Base-by-base conservation (phyloP, 2,888 invertebrate species). In the Lasius platythorax region DNA sequence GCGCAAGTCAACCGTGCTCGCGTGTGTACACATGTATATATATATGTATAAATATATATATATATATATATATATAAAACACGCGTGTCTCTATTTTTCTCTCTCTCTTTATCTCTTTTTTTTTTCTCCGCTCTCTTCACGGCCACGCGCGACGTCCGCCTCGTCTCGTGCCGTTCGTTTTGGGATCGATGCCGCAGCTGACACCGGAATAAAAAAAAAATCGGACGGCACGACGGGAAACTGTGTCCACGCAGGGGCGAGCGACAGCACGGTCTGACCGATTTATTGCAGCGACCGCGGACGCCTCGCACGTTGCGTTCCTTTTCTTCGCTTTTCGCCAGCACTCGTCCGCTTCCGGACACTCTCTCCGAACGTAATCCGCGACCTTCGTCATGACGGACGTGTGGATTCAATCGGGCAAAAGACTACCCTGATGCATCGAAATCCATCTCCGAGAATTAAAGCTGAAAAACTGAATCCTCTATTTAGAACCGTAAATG, bases 111-210 rank as follows among this genome's bases (percentile, higher is more conserved):
- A 58, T 37, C 50, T 56, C 58, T 37, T 67, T 37, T 15, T 23
- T 75, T 66, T 74, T 63, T 15, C 50, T 64, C n/a, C 11, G 50
- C 30, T 30, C 75, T 73, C 58, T 58, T 78, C 61, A 74, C 43
- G 81, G 61, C 74, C 81, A 81, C 50, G 37, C 58, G 81, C 81
- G 75, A 64, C 75, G 40, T 43, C 82, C 67, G 68, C 82, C 81
- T 66, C 67, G 76, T 85, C 67, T 66, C 84, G 68, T 67, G 64
- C 78, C 88, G 70, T 89, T 87, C 87, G 89, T 89, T 90, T 91
- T 89, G 85, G 86, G 86, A 90, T 91, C 89, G 85, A 87, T 91
- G 82, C 81, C 66, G 85, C 90, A 89, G 89, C 90, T 90, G 90
- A 90, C 90, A 83, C 74, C 83, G 83, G 79, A 61, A n/a, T 43